A percentile compares a stretch with the other conserved stretches of the same genome.
These are phyloP conservation scores for Cliona cf. orientalis DNA, from an alignment of 37 sponge, comb jelly and placozoan genomes.

Conservation along the genomic window DNA sequence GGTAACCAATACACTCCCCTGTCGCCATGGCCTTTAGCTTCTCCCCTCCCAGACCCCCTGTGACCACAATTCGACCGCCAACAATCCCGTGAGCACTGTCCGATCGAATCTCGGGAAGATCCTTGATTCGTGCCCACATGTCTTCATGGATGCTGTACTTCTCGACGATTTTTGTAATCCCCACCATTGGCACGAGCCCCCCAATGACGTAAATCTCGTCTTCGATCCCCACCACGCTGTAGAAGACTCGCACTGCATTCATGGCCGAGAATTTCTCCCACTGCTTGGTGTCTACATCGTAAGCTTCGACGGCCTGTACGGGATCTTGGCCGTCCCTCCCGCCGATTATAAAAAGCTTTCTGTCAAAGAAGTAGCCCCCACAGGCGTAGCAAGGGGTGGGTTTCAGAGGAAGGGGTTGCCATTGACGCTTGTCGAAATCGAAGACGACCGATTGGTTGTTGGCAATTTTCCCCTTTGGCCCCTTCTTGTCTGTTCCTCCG, in stretches of 20 bases:
- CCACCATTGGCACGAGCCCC: conserved; percentile 63
- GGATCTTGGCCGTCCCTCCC: conserved; percentile 55
- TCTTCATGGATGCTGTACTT: conserved; percentile 61
- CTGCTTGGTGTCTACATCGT: conserved; percentile 72
- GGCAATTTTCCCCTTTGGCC: too few relatives aligned
- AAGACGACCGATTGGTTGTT: conserved; percentile 60
- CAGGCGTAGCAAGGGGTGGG: conserved; percentile 55
- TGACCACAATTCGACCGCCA: conserved; percentile 55
- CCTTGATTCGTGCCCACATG: conserved; percentile 55
- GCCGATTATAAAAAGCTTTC: conserved; percentile 71
- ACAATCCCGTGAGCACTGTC: conserved; percentile 65
- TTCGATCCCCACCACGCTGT: conserved; percentile 54
- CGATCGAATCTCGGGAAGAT: conserved; percentile 50
- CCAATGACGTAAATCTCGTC: conserved; percentile 71
- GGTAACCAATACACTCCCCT: conserved; percentile 31
- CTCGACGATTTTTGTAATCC: conserved; percentile 63
- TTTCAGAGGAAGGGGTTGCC: conserved; percentile 59
- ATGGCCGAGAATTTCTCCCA: conserved; percentile 74
- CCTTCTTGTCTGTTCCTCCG: conserved; percentile 65
- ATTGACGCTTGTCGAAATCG: conserved; percentile 58
- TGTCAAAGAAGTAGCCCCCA: conserved; percentile 49
- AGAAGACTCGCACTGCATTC: conserved; percentile 49
- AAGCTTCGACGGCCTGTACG: conserved; percentile 47
- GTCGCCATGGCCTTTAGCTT: conserved; percentile 25
- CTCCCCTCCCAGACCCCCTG: conserved; percentile 55